phyloP scores from a whole-genome alignment of 2,888 invertebrate genomes.

The Drosophila picticornis region DNA sequence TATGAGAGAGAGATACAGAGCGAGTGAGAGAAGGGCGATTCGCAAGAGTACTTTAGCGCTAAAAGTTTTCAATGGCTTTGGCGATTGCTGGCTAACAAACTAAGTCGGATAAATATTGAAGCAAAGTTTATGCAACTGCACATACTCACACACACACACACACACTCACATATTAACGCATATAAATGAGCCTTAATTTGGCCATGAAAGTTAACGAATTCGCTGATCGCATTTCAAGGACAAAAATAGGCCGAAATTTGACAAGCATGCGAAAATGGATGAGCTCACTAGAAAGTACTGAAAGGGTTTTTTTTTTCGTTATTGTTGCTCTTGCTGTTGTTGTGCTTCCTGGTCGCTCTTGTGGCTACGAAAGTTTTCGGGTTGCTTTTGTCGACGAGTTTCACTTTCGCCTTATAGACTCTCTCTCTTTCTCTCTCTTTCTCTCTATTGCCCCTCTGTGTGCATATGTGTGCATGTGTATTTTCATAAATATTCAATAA shows the following conservation, averaged over 20 bases:
- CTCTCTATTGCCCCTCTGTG: not conserved
- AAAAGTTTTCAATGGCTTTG: slow-evolving; percentile 74
- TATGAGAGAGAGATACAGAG: slow-evolving; percentile 7
- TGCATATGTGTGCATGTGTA: slow-evolving; percentile 14
- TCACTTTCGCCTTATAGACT: slow-evolving; percentile 60
- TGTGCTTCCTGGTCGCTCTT: not conserved
- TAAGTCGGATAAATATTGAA: slow-evolving; percentile 51
- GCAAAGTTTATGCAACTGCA: slow-evolving; percentile 49
- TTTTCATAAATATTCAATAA: slow-evolving; percentile 67
- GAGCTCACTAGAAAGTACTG: not conserved
- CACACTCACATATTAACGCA: not conserved
- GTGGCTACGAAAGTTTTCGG: slow-evolving; percentile 33
- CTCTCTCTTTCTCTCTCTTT: slow-evolving; percentile 2
- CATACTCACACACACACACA: slow-evolving; percentile 8
- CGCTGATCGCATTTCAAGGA: slow-evolving; percentile 58
- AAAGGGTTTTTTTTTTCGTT: slow-evolving; percentile 1
- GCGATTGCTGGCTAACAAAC: slow-evolving; percentile 54
- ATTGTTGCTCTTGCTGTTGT: slow-evolving; percentile 14
- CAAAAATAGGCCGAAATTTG: slow-evolving; percentile 49
- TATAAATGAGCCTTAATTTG: slow-evolving; percentile 39
- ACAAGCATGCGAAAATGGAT: slow-evolving; percentile 19
- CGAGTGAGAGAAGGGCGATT: not conserved
- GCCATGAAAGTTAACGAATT: slow-evolving; percentile 45
- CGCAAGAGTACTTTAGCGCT: slow-evolving; percentile 68
- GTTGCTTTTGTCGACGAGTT: slow-evolving; percentile 49